Conservation (phyloP, 2,797 vertebrate species). For the Mormyrus hasselquistii region DNA sequence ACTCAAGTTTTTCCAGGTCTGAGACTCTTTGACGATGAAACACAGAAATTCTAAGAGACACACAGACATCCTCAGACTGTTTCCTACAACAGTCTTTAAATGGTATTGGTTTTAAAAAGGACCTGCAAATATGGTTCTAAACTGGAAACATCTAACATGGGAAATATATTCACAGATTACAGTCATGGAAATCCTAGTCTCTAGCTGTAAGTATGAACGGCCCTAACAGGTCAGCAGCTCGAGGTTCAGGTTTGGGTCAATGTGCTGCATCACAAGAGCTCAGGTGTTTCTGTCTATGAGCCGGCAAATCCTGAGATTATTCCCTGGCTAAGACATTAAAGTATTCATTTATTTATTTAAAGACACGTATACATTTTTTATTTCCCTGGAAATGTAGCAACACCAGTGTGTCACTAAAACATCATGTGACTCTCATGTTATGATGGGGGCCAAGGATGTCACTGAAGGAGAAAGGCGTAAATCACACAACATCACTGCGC, state of each 20-base stretch:
- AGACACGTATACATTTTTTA: neutral
- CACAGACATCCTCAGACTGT: neutral
- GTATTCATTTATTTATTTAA: neutral
- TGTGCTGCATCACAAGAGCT: neutral
- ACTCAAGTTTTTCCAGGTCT: neutral
- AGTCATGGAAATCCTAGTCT: neutral
- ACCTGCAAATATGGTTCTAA: neutral
- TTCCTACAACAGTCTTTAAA: neutral
- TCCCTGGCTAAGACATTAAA: conserved; percentile 9
- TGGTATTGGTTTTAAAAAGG: neutral
- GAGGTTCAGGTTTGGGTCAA: neutral
- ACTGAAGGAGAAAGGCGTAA: neutral
- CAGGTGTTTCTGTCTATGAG: neutral
- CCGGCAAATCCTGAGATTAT: conserved; percentile 7
- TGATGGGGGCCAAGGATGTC: neutral
- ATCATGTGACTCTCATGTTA: neutral
- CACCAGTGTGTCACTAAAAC: neutral
- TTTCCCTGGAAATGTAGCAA: neutral
- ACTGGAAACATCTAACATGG: neutral
- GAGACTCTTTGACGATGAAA: neutral
- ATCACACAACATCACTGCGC: conserved; percentile 1
- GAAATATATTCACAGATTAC: neutral
- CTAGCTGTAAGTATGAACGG: neutral
- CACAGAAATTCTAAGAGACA: neutral
- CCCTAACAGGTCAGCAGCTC: neutral